Evolutionary conservation across 2,113 vertebrate species (phyloP).

Genomic region (Siniperca chuatsi): DNA sequence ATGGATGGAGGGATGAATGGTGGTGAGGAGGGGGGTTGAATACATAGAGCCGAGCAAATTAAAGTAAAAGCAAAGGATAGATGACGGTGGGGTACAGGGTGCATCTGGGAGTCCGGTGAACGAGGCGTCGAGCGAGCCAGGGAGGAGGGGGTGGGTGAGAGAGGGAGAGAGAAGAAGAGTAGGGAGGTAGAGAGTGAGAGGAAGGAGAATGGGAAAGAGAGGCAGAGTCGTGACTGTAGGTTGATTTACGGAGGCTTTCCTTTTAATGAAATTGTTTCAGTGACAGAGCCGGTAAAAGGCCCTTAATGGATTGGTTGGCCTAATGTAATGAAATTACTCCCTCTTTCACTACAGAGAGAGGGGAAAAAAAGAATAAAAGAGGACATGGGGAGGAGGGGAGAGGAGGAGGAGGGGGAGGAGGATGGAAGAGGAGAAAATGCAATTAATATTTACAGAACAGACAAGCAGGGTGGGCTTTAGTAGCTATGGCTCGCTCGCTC

Average conservation of each 20-base stretch:
- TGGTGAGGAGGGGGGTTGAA: conserved; percentile 29
- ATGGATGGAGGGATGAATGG: conserved; percentile 56
- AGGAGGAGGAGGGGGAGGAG: conserved; percentile 59
- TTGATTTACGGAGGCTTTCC: conserved; percentile 99
- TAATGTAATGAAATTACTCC: conserved; percentile 99
- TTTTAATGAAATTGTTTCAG: conserved; percentile 99
- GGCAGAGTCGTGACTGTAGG: conserved; percentile 90
- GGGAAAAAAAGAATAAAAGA: conserved; percentile 67
- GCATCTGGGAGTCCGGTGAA: conserved; percentile 62
- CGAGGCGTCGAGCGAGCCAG: conserved; percentile 50
- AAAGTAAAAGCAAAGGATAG: conserved; percentile 91
- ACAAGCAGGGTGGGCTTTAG: conserved; percentile 91
- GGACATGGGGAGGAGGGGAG: conserved; percentile 73
- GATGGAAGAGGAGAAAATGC: conserved; percentile 83
- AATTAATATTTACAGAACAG: conserved; percentile 99
- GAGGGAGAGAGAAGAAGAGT: conserved; percentile 70
- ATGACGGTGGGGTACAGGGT: conserved; percentile 65
- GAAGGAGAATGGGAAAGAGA: conserved; percentile 78
- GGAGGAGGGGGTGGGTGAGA: conserved; percentile 42
- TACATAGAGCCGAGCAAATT: conserved; percentile 88
- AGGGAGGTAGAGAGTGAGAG: conserved; percentile 67
- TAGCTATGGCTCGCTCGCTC: conserved; percentile 67
- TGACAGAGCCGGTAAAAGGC: conserved; percentile 99
- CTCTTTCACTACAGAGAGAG: conserved; percentile 92
- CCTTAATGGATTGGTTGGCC: conserved; percentile 99